A percentile compares a stretch with the other conserved stretches of the same genome.
Evolutionary conservation across 2,888 invertebrate genomes (phyloP).

Genomic region (Drosophila phalerata): DNA sequence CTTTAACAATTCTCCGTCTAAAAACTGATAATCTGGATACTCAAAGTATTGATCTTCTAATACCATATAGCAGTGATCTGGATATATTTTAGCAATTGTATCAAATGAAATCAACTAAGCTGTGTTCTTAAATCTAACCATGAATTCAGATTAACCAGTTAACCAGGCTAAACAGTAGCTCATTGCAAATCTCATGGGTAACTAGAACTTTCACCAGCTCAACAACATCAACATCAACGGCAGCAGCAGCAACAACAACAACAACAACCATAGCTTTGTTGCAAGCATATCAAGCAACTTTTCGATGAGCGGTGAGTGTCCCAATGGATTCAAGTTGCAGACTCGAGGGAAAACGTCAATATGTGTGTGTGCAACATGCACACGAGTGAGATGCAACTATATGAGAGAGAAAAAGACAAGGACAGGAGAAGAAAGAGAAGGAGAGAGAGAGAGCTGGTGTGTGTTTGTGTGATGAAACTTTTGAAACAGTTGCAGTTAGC

Average conservation of each 20-base stretch:
- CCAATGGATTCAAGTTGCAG: conserved; percentile 57
- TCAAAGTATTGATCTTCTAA: not conserved
- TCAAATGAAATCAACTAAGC: not conserved
- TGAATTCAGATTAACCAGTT: conserved; percentile 10
- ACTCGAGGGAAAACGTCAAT: conserved; percentile 62
- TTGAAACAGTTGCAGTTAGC: conserved; percentile 76
- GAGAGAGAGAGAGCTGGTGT: conserved; percentile 3
- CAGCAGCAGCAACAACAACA: conserved; percentile 25
- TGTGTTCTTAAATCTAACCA: not conserved
- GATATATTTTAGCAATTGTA: not conserved
- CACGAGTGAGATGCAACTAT: conserved; percentile 34
- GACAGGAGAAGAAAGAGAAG: conserved; percentile 1
- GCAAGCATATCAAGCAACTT: conserved; percentile 67
- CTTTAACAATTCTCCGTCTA: too few species aligned
- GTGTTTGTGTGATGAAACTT: conserved; percentile 51
- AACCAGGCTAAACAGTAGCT: conserved; percentile 34
- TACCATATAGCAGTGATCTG: not conserved
- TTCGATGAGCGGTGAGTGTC: conserved; percentile 67
- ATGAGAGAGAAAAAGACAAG: conserved; percentile 1
- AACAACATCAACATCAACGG: conserved; percentile 31
- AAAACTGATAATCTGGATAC: too few species aligned
- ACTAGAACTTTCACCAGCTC: conserved; percentile 48
- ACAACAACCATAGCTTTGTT: conserved; percentile 14
- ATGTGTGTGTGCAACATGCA: conserved; percentile 37
- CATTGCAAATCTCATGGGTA: conserved; percentile 36